These are phyloP conservation scores for Exephanes ischioxanthus DNA, from an alignment of 2,888 invertebrate genomes.

Conservation along the genomic window DNA sequence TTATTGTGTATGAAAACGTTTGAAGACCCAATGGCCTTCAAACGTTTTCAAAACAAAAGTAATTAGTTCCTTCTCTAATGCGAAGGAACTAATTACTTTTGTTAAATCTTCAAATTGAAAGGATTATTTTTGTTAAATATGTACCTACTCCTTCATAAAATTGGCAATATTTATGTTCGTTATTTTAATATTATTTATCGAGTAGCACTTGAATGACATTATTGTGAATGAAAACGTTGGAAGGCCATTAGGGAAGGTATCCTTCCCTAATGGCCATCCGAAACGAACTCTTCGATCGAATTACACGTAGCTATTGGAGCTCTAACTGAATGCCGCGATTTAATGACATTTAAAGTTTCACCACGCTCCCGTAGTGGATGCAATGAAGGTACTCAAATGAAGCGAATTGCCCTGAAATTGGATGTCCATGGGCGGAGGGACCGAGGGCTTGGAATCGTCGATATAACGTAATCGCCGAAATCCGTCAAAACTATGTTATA, in stretches of 20 bases:
- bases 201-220: no score
- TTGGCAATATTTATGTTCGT: neutral
- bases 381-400: conserved; percentile 6
- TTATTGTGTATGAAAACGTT: no score
- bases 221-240: no score
- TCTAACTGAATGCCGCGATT: conserved; percentile 11
- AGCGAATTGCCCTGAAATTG: conserved; percentile 54
- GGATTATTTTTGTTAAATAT: neutral
- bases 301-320: conserved; percentile 4
- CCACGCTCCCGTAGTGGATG: neutral
- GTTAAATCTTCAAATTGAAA: no score
- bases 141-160: neutral
- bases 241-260: no score
- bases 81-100: no score
- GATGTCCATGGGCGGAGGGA: conserved; percentile 28
- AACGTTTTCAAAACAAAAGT: no score
- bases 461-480: conserved; percentile 52
- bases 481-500: conserved; percentile 27
- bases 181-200: neutral
- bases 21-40: no score
- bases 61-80: no score
- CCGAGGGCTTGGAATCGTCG: conserved; percentile 39
- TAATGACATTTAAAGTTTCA: conserved; percentile 32
- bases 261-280: neutral
- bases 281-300: neutral